Evolutionary conservation across 2,113 vertebrate species (phyloP).

Genomic region (Rissa tridactyla): DNA sequence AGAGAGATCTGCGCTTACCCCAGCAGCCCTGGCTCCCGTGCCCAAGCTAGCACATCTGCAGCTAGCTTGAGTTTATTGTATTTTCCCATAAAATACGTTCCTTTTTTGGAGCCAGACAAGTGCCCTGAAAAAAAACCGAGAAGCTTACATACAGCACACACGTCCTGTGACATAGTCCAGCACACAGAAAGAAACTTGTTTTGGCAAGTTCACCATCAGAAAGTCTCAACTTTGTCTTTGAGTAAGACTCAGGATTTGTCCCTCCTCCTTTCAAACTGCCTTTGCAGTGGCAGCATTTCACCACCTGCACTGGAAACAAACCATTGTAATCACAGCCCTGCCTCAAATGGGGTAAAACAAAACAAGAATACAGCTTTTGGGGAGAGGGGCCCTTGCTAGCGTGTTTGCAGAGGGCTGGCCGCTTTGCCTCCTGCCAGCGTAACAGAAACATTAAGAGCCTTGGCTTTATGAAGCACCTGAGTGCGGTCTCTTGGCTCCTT

Average conservation of each 20-base stretch:
- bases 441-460: not conserved
- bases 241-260: too few species aligned
- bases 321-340: not conserved
- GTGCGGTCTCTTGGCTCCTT: not conserved
- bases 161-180: not conserved
- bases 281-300: not conserved
- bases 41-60: not conserved
- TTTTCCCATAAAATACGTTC: not conserved
- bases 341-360: not conserved
- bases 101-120: not conserved
- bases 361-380: not conserved
- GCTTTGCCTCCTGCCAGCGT: not conserved
- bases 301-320: not conserved
- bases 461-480: not conserved
- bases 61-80: fast-evolving
- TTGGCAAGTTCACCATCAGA: not conserved
- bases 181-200: not conserved
- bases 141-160: not conserved
- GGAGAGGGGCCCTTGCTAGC: not conserved
- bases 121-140: not conserved
- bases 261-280: not conserved
- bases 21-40: not conserved
- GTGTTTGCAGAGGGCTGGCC: not conserved
- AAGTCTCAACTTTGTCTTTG: not conserved
- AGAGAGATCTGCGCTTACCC: not conserved